A percentile compares a stretch with the other conserved stretches of the same genome.
These are phyloP conservation scores for Anoncus sp. DNA, from an alignment of 2,888 invertebrate genomes.

Conservation along the genomic window DNA sequence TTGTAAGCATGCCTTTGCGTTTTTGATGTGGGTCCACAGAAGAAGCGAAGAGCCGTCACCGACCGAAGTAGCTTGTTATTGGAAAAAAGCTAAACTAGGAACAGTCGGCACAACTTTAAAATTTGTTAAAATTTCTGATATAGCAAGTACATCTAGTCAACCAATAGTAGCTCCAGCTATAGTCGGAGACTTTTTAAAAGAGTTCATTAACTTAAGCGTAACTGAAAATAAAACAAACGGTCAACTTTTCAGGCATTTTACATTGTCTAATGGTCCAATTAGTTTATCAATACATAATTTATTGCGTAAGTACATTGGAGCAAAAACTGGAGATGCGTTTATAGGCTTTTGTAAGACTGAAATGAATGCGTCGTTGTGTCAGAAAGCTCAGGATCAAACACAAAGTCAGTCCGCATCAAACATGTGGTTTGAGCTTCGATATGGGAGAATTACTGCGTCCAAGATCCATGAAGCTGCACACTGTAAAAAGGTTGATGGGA, in stretches of 20 bases:
- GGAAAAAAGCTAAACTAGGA: conserved; percentile 64
- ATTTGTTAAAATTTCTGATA: conserved; percentile 52
- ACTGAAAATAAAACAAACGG: conserved; percentile 29
- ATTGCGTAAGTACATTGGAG: conserved; percentile 17
- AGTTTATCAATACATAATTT: conserved; percentile 41
- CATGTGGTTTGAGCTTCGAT: conserved; percentile 47
- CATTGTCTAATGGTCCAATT: conserved; percentile 42
- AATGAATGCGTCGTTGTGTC: conserved; percentile 10
- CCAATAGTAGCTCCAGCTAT: conserved; percentile 2
- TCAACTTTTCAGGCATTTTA: too few relatives aligned
- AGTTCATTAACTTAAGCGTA: conserved; percentile 41
- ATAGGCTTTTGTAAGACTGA: conserved; percentile 5
- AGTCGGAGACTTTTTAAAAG: conserved; percentile 45
- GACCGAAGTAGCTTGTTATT: conserved; percentile 63
- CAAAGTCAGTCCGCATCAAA: conserved; percentile 26
- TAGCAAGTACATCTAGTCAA: conserved; percentile 6
- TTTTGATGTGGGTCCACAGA: conserved; percentile 59
- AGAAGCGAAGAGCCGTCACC: conserved; percentile 61
- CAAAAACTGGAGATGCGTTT: conserved; percentile 7
- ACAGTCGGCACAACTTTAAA: conserved; percentile 58
- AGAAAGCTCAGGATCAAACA: conserved; percentile 37
- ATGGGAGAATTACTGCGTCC: conserved; percentile 51
- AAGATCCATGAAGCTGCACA: conserved; percentile 48
- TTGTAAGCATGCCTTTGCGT: conserved; percentile 58
- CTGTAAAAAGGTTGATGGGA: conserved; percentile 42